phyloP scores from a whole-genome alignment of 2,888 invertebrate genomes.

The Euphydryas editha region DNA sequence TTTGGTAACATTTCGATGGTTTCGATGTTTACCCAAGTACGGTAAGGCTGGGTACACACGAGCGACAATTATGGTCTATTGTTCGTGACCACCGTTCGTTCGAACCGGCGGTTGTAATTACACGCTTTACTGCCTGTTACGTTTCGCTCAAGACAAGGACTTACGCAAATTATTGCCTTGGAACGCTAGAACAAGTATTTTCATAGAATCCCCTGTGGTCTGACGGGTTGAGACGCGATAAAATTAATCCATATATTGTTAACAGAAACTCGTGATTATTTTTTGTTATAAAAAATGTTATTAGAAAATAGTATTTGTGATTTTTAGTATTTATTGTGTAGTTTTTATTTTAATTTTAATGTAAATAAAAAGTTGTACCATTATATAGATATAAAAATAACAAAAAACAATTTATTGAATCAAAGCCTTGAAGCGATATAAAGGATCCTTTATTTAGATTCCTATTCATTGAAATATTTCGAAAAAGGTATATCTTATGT shows the following conservation, averaged over 20 bases:
- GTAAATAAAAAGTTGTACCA: too few relatives aligned
- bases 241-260: conserved; percentile 9
- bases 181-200: conserved; percentile 20
- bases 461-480: too few relatives aligned
- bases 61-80: conserved; percentile 50
- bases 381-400: too few relatives aligned
- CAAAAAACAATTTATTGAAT: background rate
- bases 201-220: conserved; percentile 24
- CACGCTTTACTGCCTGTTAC: conserved; percentile 43
- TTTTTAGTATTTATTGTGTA: background rate
- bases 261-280: background rate
- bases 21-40: conserved; percentile 1
- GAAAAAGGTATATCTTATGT: too few relatives aligned
- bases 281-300: background rate
- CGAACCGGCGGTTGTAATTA: conserved; percentile 45
- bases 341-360: background rate
- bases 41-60: conserved; percentile 56
- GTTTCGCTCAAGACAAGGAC: conserved; percentile 37
- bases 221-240: conserved; percentile 8
- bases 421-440: too few relatives aligned
- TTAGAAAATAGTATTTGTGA: background rate
- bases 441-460: too few relatives aligned
- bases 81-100: conserved; percentile 40
- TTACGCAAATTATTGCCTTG: conserved; percentile 37
- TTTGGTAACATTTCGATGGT: background rate